A percentile compares a stretch with the other conserved stretches of the same genome.
Evolutionary conservation across 92 coral and sea anemone genomes (phyloP).

Genomic region (Porites cylindrica): DNA sequence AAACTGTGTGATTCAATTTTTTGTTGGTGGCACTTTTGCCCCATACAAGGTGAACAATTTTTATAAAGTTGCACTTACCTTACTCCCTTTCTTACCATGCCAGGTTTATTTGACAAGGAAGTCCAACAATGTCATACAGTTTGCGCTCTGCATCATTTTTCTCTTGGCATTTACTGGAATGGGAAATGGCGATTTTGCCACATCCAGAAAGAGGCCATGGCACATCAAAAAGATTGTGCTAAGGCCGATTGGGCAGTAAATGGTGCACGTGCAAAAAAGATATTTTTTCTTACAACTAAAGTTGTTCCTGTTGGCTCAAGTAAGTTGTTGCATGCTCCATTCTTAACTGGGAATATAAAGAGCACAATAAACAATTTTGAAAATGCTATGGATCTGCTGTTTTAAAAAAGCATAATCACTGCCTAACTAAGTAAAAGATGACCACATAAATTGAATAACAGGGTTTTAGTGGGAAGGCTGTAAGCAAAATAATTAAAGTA

Average conservation of each 20-base stretch:
- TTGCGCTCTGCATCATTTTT: background rate
- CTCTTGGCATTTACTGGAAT: conserved; percentile 13
- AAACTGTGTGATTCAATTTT: background rate
- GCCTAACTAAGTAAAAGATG: no score
- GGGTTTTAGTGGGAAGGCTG: no score
- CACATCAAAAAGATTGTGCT: background rate
- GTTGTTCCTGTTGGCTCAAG: conserved; percentile 12
- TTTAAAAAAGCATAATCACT: no score
- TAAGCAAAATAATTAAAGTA: no score
- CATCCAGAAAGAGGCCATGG: background rate
- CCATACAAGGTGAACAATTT: background rate
- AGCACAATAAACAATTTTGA: background rate
- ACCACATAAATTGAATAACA: no score
- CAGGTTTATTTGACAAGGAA: background rate
- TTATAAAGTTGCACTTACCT: background rate
- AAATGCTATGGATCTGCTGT: background rate
- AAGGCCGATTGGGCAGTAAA: conserved; percentile 2
- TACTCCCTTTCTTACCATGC: no score
- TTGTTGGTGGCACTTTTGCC: background rate
- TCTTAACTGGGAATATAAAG: background rate
- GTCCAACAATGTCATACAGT: background rate
- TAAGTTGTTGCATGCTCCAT: background rate
- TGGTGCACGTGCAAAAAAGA: background rate
- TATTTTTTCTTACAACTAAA: background rate
- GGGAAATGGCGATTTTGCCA: conserved; percentile 15